Evolutionary conservation across 2,888 invertebrate genomes (phyloP).

Genomic region (Eupithecia exiguata): DNA sequence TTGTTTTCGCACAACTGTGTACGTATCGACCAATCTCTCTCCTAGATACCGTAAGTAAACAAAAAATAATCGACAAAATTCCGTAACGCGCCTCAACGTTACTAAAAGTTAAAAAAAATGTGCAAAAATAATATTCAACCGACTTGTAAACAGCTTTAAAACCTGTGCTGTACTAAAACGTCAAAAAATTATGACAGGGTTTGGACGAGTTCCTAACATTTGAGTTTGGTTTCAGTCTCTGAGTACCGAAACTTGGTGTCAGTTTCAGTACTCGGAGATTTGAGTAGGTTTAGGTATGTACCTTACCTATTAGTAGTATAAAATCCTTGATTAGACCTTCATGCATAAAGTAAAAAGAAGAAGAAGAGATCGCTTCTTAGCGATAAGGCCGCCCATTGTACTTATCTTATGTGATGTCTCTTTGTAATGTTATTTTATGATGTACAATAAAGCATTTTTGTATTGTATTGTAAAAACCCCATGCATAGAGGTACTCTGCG

Average conservation of each 20-base stretch:
- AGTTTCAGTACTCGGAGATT: too few species aligned
- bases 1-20: constrained; percentile 1
- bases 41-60: constrained; percentile 59
- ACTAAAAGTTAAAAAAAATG: background rate
- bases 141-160: background rate
- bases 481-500: too few species aligned
- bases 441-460: too few species aligned
- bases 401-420: too few species aligned
- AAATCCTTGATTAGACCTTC: background rate
- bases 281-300: too few species aligned
- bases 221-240: background rate
- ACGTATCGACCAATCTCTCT: constrained; percentile 67
- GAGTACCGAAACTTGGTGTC: too few species aligned
- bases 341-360: too few species aligned
- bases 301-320: too few species aligned
- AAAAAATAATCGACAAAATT: constrained; percentile 15
- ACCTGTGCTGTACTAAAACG: background rate
- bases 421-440: too few species aligned
- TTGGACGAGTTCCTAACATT: background rate
- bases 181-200: background rate
- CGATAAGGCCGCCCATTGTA: too few species aligned
- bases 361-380: too few species aligned
- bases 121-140: background rate
- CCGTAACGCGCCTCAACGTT: background rate
- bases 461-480: too few species aligned